phyloP scores from a whole-genome alignment of 2,113 vertebrate species.

The Chamaea fasciata region DNA sequence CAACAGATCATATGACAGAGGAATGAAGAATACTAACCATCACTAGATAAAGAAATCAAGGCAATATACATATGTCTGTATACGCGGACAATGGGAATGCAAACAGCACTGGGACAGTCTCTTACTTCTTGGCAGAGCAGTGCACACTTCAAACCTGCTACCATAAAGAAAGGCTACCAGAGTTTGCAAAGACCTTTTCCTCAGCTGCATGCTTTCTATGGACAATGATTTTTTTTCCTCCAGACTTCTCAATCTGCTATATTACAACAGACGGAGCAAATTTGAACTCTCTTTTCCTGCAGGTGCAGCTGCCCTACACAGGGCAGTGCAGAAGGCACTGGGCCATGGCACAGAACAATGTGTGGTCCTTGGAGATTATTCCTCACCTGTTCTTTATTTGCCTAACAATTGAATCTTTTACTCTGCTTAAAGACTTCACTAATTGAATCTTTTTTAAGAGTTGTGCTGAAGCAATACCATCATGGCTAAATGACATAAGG shows the following conservation, averaged over 20 bases:
- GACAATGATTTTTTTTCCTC: not conserved
- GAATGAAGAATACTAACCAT: not conserved
- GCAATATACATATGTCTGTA: not conserved
- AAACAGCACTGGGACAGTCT: not conserved
- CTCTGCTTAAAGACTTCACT: not conserved
- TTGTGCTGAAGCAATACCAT: not conserved
- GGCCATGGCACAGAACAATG: not conserved
- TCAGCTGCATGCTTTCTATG: not conserved
- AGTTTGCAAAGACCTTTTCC: not conserved
- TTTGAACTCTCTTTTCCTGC: not conserved
- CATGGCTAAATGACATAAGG: not conserved
- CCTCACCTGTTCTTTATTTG: not conserved
- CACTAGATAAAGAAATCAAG: not conserved
- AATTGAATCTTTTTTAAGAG: not conserved
- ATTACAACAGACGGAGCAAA: not conserved
- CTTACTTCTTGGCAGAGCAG: not conserved
- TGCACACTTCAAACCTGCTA: not conserved
- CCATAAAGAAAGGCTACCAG: not conserved
- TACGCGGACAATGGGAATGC: not conserved
- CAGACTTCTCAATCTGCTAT: not conserved
- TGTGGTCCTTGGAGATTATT: not conserved
- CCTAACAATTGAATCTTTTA: not conserved
- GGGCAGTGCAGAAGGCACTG: not conserved
- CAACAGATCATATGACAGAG: not conserved
- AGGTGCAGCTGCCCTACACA: not conserved